A percentile compares a stretch with the other conserved stretches of the same genome.
These are phyloP conservation scores for Drosophila orosa DNA, from an alignment of 1,140 invertebrate species.

Conservation along the genomic window DNA sequence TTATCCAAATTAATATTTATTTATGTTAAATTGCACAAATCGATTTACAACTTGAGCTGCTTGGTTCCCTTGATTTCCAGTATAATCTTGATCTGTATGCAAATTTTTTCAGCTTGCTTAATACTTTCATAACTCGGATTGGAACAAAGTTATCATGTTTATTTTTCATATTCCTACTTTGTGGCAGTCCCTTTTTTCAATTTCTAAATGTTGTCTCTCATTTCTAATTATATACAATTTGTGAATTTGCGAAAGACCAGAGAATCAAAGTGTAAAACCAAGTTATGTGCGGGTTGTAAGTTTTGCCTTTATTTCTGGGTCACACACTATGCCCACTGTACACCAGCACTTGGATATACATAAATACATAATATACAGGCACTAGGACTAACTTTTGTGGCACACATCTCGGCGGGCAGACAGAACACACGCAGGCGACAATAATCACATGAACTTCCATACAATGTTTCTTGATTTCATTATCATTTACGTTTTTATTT, in stretches of 20 bases:
- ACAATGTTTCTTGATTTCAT: constrained; percentile 41
- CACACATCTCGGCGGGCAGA: constrained; percentile 59
- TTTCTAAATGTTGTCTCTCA: constrained; percentile 64
- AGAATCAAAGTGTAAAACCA: constrained; percentile 35
- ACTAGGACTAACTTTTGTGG: constrained; percentile 65
- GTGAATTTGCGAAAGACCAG: constrained; percentile 19
- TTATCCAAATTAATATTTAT: constrained; percentile 45
- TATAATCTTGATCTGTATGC: constrained; percentile 41
- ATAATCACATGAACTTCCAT: constrained; percentile 38
- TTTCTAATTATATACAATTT: constrained; percentile 7
- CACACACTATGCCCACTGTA: constrained; percentile 22
- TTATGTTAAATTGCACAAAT: constrained; percentile 53
- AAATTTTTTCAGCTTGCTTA: constrained; percentile 42
- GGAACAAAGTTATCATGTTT: constrained; percentile 9
- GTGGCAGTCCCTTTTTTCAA: constrained; percentile 19
- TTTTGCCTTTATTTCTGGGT: constrained; percentile 32
- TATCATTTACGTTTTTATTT: constrained; percentile 48
- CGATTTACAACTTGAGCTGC: constrained; percentile 59
- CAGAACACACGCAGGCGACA: constrained; percentile 41
- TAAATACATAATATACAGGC: too few species aligned
- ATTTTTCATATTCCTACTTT: neutral
- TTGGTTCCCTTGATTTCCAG: constrained; percentile 55
- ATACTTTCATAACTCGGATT: constrained; percentile 31
- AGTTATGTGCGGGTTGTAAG: constrained; percentile 59
- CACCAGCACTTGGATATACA: constrained; percentile 35